These are phyloP conservation scores for Sthenelais limicola DNA, from an alignment of 2,888 invertebrate genomes.

Conservation along the genomic window DNA sequence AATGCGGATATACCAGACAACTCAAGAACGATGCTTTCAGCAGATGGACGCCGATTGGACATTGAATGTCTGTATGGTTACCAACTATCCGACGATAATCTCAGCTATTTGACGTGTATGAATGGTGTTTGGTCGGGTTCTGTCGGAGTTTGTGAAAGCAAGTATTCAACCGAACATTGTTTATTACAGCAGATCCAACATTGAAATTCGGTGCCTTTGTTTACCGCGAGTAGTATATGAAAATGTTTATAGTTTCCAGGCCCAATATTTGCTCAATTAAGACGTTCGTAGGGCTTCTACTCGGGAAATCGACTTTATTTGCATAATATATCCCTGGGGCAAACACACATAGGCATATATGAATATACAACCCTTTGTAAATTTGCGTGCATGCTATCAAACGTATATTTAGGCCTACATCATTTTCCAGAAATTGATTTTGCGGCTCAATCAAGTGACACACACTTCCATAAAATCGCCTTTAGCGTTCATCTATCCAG, in stretches of 20 bases:
- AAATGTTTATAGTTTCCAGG: no score
- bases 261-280: no score
- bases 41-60: background rate
- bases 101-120: background rate
- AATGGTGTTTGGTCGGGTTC: background rate
- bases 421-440: background rate
- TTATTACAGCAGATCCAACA: no score
- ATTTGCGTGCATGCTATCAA: no score
- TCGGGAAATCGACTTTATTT: no score
- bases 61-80: conserved; percentile 13
- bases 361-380: no score
- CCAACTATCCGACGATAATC: background rate
- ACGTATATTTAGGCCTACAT: no score
- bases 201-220: no score
- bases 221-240: no score
- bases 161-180: background rate
- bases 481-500: background rate
- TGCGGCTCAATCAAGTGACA: background rate
- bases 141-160: background rate
- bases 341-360: no score
- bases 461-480: conserved; percentile 11
- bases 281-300: no score
- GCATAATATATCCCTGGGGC: no score
- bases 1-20: background rate
- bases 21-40: conserved; percentile 1